Conservation (phyloP, 2,888 invertebrate genomes). For the Aphodius sticticus region DNA sequence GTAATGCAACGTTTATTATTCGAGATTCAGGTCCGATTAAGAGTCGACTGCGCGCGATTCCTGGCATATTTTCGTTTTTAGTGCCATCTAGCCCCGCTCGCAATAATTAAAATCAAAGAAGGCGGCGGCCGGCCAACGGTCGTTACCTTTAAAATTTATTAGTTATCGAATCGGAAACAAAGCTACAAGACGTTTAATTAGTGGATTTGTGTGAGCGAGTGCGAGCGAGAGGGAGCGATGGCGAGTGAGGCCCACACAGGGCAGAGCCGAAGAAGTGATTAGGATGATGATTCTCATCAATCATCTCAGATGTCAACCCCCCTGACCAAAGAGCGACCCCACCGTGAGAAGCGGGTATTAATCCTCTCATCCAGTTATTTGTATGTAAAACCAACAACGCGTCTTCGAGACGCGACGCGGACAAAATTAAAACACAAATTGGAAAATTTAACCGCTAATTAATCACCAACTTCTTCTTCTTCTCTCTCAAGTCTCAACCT, state of each 20-base stretch:
- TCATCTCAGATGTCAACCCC: conserved; percentile 37
- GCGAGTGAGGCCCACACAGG: conserved; percentile 34
- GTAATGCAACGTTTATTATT: conserved; percentile 23
- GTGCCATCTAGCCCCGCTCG: conserved; percentile 46
- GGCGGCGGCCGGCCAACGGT: background rate
- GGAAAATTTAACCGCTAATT: background rate
- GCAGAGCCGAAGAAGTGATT: conserved; percentile 34
- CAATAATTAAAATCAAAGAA: conserved; percentile 4
- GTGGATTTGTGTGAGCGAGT: conserved; percentile 35
- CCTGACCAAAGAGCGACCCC: conserved; percentile 17
- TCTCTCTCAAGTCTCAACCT: background rate
- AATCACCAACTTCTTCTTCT: background rate
- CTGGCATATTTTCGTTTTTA: conserved; percentile 42
- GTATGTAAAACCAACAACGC: conserved; percentile 28
- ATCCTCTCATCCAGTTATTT: conserved; percentile 20
- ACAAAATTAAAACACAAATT: conserved; percentile 4
- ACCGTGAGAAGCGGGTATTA: conserved; percentile 20
- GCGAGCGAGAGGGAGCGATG: background rate
- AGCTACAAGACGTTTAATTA: conserved; percentile 37
- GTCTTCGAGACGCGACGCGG: background rate
- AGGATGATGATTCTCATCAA: conserved; percentile 40
- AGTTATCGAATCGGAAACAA: conserved; percentile 32
- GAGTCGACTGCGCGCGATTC: conserved; percentile 41
- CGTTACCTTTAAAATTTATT: conserved; percentile 15
- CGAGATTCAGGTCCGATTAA: conserved; percentile 43